Base-by-base conservation (phyloP, 2,888 invertebrate species). In the Electrophaes corylata region DNA sequence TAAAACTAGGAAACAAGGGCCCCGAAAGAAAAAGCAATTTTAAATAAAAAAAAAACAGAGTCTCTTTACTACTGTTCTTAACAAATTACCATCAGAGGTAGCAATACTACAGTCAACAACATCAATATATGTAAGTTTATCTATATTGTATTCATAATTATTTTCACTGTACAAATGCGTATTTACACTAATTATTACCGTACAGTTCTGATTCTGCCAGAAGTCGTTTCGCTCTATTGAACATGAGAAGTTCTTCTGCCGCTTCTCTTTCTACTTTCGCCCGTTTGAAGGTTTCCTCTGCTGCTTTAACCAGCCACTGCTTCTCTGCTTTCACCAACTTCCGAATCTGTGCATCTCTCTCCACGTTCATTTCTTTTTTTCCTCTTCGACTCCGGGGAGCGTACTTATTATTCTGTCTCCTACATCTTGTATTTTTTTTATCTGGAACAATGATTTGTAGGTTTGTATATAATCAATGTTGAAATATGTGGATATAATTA, bases 211-310 rank as follows among this genome's bases (percentile, higher is more conserved):
- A 43, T 43, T 43, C 43, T 26, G 14, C 33, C 35, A 47, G 35
- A 4, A 35, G 46, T 12, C 35, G 35, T 35, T 46, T 46, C 46
- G 43, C 43, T 26, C 43, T 26, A 12, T 43, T 43, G 23, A 26
- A 43, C 4, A 43, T 10, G 10, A 43, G 43, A 4, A 43, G 26
- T 43, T 43, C 43, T 26, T 43, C 43, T 0, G 43, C 43, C 14
- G 43, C 43, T 16, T 43, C 43, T 12, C 43, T 23, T 16, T 43
- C 43, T n/a, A 43, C 14, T 26, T 43, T 43, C 6, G 43, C 43
- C 10, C 12, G 12, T 26, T 43, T 43, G 23, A 26, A 43, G 3
- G 26, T 43, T 16, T 43, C 43, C 16, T 43, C 43, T 1, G 43
- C 43, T 10, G 43, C 20, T 12, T 43, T 43, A 3, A 26, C 26